These are phyloP conservation scores for Oxyura jamaicensis DNA, from an alignment of 2,113 vertebrate genomes.

Conservation along the genomic window DNA sequence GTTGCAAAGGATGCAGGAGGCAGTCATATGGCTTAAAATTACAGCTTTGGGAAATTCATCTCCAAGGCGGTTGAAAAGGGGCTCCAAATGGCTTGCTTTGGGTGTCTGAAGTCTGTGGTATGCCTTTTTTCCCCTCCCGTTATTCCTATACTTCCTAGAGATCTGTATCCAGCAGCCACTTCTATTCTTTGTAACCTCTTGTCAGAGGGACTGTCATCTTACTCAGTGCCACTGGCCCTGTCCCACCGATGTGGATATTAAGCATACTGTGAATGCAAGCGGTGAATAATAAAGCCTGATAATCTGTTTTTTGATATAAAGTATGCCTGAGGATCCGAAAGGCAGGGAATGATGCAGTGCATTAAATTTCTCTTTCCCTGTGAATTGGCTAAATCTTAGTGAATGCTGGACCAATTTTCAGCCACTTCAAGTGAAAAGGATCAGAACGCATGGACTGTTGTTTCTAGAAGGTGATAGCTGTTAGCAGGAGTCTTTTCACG, in stretches of 20 bases:
- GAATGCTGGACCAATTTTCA: background rate
- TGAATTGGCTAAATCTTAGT: background rate
- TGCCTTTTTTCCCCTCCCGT: background rate
- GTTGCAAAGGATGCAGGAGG: background rate
- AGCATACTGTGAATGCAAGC: background rate
- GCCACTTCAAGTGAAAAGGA: background rate
- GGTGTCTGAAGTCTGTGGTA: background rate
- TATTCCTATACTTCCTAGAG: background rate
- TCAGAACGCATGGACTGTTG: background rate
- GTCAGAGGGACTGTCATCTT: background rate
- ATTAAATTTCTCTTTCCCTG: background rate
- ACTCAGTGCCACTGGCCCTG: background rate
- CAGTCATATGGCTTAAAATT: background rate
- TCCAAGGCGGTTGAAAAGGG: background rate
- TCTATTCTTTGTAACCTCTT: background rate
- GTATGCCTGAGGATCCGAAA: background rate
- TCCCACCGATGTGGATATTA: background rate
- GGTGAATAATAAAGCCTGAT: background rate
- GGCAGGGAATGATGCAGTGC: background rate
- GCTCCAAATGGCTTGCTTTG: background rate
- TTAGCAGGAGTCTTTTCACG: background rate
- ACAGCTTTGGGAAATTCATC: background rate
- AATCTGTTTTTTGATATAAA: background rate
- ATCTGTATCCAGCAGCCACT: background rate
- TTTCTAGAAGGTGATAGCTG: background rate